Percentiles rank a stretch among this genome's conserved stretches.
Evolutionary conservation across 2,888 invertebrate species (phyloP).

Genomic region (Invenusta paracnida): DNA sequence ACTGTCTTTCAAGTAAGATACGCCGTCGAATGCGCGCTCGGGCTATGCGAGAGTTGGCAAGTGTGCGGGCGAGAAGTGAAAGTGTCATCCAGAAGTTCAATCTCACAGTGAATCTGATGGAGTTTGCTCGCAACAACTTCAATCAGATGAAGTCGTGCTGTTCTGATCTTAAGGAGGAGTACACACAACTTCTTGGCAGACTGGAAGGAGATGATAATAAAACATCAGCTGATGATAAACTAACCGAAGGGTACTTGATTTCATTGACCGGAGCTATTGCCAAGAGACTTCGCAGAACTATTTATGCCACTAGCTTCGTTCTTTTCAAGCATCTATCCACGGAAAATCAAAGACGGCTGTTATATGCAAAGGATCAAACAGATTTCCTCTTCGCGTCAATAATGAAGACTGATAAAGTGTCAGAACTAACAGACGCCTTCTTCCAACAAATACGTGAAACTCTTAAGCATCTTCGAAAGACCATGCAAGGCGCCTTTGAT

Average conservation of each 20-base stretch:
- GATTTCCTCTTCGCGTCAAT: not conserved
- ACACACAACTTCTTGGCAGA: not conserved
- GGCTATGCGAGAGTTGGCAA: constrained; percentile 51
- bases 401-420: not conserved
- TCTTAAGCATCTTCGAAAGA: not conserved
- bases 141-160: not conserved
- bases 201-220: not conserved
- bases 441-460: constrained; percentile 12
- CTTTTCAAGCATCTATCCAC: not conserved
- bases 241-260: not conserved
- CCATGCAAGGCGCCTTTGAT: not conserved
- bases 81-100: constrained; percentile 52
- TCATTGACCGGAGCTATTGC: not conserved
- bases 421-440: not conserved
- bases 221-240: not conserved
- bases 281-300: not conserved
- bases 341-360: not conserved
- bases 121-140: not conserved
- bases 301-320: not conserved
- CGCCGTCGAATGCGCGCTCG: constrained; percentile 52
- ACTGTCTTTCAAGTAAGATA: constrained; percentile 50
- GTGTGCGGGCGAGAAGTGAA: constrained; percentile 50
- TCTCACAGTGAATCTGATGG: constrained; percentile 51
- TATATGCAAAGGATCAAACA: not conserved
- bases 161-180: not conserved